Conservation (phyloP, 2,113 vertebrate genomes). For the Bambusicola thoracicus region DNA sequence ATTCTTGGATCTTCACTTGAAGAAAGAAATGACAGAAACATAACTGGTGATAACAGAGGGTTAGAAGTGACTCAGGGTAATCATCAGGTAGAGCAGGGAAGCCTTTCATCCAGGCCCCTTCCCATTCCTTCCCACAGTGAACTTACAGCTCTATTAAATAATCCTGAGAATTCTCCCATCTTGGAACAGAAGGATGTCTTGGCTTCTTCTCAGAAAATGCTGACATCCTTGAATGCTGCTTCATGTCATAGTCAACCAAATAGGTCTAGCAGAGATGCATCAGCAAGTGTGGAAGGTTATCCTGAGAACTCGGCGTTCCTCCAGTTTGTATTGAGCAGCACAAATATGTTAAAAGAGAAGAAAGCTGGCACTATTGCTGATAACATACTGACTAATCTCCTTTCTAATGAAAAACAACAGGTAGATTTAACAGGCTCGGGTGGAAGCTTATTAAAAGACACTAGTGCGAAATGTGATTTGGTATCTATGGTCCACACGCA, state of each 20-base stretch:
- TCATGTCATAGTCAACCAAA: not conserved
- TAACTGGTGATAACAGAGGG: not conserved
- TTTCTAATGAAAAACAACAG: slow-evolving; percentile 9
- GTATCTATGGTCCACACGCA: not conserved
- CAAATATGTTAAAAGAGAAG: slow-evolving; percentile 38
- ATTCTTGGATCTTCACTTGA: not conserved
- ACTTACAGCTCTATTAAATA: not conserved
- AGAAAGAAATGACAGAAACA: slow-evolving; percentile 16
- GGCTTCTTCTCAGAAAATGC: not conserved
- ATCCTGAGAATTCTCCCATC: not conserved
- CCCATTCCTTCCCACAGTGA: not conserved
- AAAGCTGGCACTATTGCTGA: slow-evolving; percentile 44
- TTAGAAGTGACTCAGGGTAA: not conserved
- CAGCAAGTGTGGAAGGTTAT: not conserved
- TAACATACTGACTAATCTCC: slow-evolving; percentile 44
- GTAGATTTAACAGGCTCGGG: not conserved
- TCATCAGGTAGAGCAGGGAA: slow-evolving; percentile 22
- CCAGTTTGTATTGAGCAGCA: slow-evolving; percentile 51
- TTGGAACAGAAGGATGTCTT: not conserved
- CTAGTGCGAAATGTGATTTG: not conserved
- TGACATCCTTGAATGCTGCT: not conserved
- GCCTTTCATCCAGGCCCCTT: not conserved
- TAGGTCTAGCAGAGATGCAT: not conserved
- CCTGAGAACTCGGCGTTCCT: slow-evolving; percentile 1
- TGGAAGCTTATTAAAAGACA: slow-evolving; percentile 4